Evolutionary conservation across 2,797 vertebrate genomes (phyloP).

Genomic region (Delichon dasypus): DNA sequence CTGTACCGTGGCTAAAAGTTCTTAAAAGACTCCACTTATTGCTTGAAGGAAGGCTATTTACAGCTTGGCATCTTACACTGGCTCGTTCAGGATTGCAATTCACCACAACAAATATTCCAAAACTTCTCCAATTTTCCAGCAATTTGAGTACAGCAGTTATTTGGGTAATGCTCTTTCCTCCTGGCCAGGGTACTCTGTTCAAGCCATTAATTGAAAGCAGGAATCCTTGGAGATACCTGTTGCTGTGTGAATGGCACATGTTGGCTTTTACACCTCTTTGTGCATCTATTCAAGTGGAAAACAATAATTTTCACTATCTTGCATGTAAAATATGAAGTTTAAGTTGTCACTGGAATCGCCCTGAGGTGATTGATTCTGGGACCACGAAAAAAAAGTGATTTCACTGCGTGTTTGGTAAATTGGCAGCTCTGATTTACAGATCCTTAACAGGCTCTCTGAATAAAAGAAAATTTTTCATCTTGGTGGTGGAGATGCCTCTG

Average conservation of each 20-base stretch:
- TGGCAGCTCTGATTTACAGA: not conserved
- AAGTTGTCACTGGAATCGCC: not conserved
- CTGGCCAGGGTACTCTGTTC: not conserved
- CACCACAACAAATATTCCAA: not conserved
- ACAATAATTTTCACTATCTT: not conserved
- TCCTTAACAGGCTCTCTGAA: not conserved
- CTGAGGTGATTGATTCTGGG: not conserved
- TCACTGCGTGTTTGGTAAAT: not conserved
- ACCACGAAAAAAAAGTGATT: not conserved
- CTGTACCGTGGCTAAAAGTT: rapidly evolving
- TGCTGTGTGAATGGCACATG: not conserved
- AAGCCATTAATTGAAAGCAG: not conserved
- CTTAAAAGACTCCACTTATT: not conserved
- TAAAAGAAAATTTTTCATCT: not conserved
- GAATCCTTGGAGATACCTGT: not conserved
- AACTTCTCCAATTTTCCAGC: not conserved
- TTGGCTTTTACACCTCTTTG: not conserved
- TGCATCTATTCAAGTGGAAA: not conserved
- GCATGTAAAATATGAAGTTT: not conserved
- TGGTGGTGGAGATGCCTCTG: not conserved
- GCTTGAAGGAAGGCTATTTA: not conserved
- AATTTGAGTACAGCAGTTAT: not conserved
- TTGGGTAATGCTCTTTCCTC: rapidly evolving
- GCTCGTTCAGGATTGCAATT: not conserved
- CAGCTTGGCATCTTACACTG: not conserved